These are phyloP conservation scores for Bombus pyrosoma DNA, from an alignment of 1,140 invertebrate species.

Conservation along the genomic window DNA sequence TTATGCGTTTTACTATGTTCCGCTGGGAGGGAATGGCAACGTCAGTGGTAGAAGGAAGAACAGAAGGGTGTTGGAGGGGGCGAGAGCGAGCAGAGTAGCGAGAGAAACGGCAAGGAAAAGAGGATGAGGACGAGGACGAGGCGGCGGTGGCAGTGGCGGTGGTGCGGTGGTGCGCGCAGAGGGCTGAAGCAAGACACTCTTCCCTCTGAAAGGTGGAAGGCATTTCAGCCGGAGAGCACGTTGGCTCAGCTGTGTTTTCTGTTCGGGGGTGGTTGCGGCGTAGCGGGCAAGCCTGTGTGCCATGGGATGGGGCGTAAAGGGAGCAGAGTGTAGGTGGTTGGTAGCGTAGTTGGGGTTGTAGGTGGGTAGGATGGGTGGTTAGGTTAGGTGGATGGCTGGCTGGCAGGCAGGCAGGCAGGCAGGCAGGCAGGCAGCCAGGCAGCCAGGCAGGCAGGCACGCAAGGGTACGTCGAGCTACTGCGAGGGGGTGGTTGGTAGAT, in stretches of 20 bases:
- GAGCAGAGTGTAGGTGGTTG: constrained; percentile 69
- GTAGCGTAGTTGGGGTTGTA: constrained; percentile 51
- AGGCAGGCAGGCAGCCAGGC: constrained; percentile 58
- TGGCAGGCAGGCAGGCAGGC: constrained; percentile 58
- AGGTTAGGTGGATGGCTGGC: constrained; percentile 74
- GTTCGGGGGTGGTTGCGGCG: constrained; percentile 75
- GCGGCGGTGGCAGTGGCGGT: constrained; percentile 1
- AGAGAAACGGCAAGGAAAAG: constrained; percentile 10
- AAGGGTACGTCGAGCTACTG: constrained; percentile 75
- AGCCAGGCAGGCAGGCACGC: constrained; percentile 74
- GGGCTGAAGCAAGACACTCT: constrained; percentile 66
- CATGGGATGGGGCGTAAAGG: constrained; percentile 62
- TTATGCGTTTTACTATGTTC: constrained; percentile 54
- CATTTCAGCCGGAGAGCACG: constrained; percentile 73
- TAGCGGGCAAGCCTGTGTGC: constrained; percentile 61
- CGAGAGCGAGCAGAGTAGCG: constrained; percentile 4
- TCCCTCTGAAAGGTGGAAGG: constrained; percentile 72
- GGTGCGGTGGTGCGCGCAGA: constrained; percentile 15
- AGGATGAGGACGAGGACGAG: constrained; percentile 56
- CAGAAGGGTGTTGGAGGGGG: constrained; percentile 42
- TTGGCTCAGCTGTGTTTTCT: constrained; percentile 81
- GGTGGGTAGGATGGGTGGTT: constrained; percentile 66
- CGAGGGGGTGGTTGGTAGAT: constrained; percentile 63
- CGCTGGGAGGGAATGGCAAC: constrained; percentile 27
- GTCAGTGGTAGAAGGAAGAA: constrained; percentile 55